Evolutionary conservation across 2,888 invertebrate genomes (phyloP).

Genomic region (Iphiclides podalirius): DNA sequence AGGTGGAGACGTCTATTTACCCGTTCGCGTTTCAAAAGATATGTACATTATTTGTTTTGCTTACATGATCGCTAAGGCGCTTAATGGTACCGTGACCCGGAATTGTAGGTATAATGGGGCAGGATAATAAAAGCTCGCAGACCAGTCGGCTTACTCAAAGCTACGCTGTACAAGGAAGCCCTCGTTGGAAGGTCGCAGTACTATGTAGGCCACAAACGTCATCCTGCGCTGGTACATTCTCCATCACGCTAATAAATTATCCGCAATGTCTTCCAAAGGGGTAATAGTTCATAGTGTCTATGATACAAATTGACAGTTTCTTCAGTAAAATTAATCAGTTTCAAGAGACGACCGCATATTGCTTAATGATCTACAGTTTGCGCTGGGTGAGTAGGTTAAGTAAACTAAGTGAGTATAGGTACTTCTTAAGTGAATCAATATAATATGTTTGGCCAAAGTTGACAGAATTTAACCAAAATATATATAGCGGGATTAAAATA

Average conservation of each 20-base stretch:
- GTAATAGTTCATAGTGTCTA: constrained; percentile 24
- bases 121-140: constrained; percentile 29
- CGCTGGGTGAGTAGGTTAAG: no score
- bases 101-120: constrained; percentile 17
- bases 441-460: no score
- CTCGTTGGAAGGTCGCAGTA: constrained; percentile 10
- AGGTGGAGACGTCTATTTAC: constrained; percentile 35
- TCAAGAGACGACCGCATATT: constrained; percentile 33
- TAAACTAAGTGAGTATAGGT: no score
- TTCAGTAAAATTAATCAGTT: constrained; percentile 46
- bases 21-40: constrained; percentile 31
- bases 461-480: no score
- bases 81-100: constrained; percentile 28
- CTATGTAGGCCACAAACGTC: constrained; percentile 43
- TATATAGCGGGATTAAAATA: no score
- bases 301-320: constrained; percentile 45
- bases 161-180: constrained; percentile 24
- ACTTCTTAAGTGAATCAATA: no score
- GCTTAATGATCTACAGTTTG: constrained; percentile 9
- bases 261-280: constrained; percentile 32
- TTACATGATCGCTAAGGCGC: constrained; percentile 21
- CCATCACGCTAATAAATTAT: constrained; percentile 46
- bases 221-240: constrained; percentile 40
- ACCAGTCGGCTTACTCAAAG: constrained; percentile 27
- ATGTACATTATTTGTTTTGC: constrained; percentile 26